Evolutionary conservation across 2,888 invertebrate species (phyloP).

Genomic region (Thelaira solivaga): DNA sequence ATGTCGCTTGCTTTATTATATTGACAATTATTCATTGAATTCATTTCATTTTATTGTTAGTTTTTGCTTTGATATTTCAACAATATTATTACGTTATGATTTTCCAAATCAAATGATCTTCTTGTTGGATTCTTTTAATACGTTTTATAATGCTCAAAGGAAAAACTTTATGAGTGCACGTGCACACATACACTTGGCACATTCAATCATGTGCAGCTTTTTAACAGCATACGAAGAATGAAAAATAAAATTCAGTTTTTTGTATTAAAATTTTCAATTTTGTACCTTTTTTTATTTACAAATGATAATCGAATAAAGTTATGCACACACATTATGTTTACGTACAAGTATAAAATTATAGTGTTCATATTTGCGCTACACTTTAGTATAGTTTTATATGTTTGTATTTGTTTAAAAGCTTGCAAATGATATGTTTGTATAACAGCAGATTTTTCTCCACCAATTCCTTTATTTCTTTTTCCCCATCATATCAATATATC

Average conservation of each 20-base stretch:
- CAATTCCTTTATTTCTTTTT: no score
- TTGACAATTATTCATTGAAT: constrained; percentile 45
- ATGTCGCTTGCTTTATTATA: not conserved
- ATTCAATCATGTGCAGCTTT: not conserved
- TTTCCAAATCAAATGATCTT: constrained; percentile 51
- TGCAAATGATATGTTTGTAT: no score
- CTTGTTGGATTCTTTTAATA: not conserved
- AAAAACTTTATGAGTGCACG: not conserved
- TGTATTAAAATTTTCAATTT: constrained; percentile 32
- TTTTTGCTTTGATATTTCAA: constrained; percentile 7
- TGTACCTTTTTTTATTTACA: not conserved
- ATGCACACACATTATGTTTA: not conserved
- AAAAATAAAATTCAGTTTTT: constrained; percentile 25
- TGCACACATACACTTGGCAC: not conserved
- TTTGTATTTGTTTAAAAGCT: no score
- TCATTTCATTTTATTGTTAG: not conserved
- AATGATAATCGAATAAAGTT: constrained; percentile 1
- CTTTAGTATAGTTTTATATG: no score
- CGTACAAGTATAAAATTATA: not conserved
- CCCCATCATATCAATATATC: no score
- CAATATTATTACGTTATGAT: constrained; percentile 46
- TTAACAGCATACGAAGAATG: not conserved
- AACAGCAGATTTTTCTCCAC: no score
- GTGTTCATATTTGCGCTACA: not conserved
- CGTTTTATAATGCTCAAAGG: constrained; percentile 44